Evolutionary conservation across 2,797 vertebrate genomes (phyloP), one percentile per base, ranked within the genome.

Genomic region (Cottoperca gobio): DNA sequence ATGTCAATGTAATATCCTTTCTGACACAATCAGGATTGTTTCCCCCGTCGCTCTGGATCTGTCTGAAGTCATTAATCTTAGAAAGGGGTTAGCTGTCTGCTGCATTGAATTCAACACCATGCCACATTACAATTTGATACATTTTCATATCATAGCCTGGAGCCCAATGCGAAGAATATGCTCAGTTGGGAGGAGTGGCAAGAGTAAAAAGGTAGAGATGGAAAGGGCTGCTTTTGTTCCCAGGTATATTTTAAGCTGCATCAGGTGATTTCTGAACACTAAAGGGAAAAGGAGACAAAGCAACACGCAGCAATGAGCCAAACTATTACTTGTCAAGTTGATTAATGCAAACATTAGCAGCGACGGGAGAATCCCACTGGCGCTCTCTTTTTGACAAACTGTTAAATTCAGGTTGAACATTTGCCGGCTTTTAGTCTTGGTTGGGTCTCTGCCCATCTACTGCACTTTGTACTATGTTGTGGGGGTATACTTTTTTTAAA

Each of bases 21-120:
- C 87, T 95, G 94, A 95, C 93, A 94, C 90, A 86, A 89, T 92
- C 89, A 86, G 88, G 92, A 94, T 94, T 94, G 94, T 94, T 94
- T 95, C 94, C 88, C 86, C 92, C 91, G 77, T 94, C 74, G 87
- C 92, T 91, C 88, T 70, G 76, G 90, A 93, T 93, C 90, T 93
- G 93, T 94, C 94, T 94, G 73, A 90, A 94, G 90, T 91, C 92
- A 95, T 95, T 95, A 92, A 93, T 95, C 91, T 93, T 90, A 69
- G 75, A 81, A 82, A 86, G 71, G 83, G 86, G 83, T 86, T 89
- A 79, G 89, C 86, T 79, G 80, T 73, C 85, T 91, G 88, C 87
- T 78, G 79, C 79, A 82, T 72, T 83, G 83, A 89, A 94, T 89
- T 90, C 89, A 84, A 87, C 85, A 87, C 84, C 78, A 85, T 85